phyloP scores from a whole-genome alignment of 2,888 invertebrate genomes.

The Euzophera pinguis region DNA sequence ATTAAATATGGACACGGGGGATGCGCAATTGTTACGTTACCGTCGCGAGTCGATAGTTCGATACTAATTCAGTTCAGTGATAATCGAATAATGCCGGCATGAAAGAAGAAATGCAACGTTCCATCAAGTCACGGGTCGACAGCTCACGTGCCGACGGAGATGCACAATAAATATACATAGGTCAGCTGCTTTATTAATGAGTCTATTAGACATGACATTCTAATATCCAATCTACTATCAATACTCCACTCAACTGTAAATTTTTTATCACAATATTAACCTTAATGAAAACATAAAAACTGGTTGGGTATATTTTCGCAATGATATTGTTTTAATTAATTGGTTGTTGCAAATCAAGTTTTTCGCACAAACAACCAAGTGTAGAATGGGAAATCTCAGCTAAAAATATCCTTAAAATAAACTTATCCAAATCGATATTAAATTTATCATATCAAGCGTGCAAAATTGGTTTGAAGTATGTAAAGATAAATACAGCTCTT shows the following conservation, averaged over 20 bases:
- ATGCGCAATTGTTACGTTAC: slow-evolving; percentile 57
- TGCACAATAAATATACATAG: slow-evolving; percentile 41
- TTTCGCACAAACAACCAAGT: no score
- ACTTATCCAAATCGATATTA: no score
- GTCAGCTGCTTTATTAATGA: slow-evolving; percentile 51
- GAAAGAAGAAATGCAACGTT: slow-evolving; percentile 49
- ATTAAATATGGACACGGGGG: slow-evolving; percentile 28
- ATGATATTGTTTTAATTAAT: no score
- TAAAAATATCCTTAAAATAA: no score
- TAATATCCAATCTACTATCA: slow-evolving; percentile 24
- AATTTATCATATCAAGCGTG: no score
- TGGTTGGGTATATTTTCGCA: no score
- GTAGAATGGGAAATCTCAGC: no score
- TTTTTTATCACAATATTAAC: background rate
- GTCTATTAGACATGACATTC: slow-evolving; percentile 50
- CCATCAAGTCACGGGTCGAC: slow-evolving; percentile 59
- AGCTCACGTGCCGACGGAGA: slow-evolving; percentile 56
- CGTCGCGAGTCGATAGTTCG: slow-evolving; percentile 36
- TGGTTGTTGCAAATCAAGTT: no score
- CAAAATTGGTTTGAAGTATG: background rate
- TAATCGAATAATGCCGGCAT: slow-evolving; percentile 50
- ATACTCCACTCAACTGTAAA: slow-evolving; percentile 1
- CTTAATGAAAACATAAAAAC: no score
- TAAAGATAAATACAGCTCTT: slow-evolving; percentile 9
- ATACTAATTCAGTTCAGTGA: slow-evolving; percentile 55